A percentile compares a stretch with the other conserved stretches of the same genome.
Conservation (phyloP, 2,113 vertebrate genomes). For the Genyomyrus donnyi region DNA sequence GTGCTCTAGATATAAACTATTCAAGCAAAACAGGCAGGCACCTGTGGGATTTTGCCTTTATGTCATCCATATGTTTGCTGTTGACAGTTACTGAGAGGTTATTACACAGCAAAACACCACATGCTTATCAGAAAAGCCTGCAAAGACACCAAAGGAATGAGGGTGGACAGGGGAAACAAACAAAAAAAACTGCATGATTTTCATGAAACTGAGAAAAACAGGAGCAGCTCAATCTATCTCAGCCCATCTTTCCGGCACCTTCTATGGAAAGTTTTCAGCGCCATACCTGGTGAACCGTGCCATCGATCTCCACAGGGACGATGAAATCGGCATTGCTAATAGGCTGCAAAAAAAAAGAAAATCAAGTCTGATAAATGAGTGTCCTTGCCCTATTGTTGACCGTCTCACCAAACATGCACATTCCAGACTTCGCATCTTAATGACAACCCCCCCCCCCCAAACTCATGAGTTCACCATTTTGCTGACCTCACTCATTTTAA, state of each 20-base stretch:
- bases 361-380: background rate
- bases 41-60: background rate
- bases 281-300: background rate
- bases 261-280: background rate
- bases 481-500: background rate
- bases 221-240: background rate
- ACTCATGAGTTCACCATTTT: background rate
- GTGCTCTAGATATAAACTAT: background rate
- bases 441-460: background rate
- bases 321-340: slow-evolving; percentile 2
- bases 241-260: background rate
- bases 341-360: background rate
- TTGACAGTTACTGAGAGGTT: background rate
- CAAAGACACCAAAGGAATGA: background rate
- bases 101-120: background rate
- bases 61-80: background rate
- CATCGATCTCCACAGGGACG: background rate
- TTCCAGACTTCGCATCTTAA: background rate
- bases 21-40: background rate
- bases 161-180: background rate
- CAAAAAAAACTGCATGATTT: background rate
- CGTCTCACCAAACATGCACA: background rate
- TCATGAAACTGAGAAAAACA: background rate
- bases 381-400: background rate
- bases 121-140: background rate